phyloP scores from a whole-genome alignment of 2,888 invertebrate genomes.

The Ophion costatus region DNA sequence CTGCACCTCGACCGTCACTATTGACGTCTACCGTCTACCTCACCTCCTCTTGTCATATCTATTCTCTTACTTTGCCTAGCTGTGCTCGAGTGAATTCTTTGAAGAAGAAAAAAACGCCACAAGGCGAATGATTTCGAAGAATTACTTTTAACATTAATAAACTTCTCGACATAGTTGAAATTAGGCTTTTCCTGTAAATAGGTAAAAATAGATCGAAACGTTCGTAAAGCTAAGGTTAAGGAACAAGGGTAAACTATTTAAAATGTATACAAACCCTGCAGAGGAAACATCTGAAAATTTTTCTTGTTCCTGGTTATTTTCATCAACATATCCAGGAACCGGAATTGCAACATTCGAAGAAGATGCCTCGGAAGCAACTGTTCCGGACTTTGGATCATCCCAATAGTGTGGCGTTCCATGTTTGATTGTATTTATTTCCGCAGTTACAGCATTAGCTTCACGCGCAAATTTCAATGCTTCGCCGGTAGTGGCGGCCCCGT shows the following conservation, averaged over 20 bases:
- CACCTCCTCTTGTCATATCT: too few relatives aligned
- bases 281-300: too few relatives aligned
- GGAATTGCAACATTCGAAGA: background rate
- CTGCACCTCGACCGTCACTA: too few relatives aligned
- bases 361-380: slow-evolving; percentile 13
- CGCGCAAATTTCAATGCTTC: background rate
- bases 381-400: slow-evolving; percentile 12
- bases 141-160: background rate
- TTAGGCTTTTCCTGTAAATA: background rate
- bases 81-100: too few relatives aligned
- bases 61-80: too few relatives aligned
- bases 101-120: too few relatives aligned
- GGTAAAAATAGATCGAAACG: background rate
- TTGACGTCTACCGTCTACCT: too few relatives aligned
- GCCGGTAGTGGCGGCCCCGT: background rate
- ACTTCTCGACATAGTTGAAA: background rate
- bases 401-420: slow-evolving; percentile 16
- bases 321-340: slow-evolving; percentile 10
- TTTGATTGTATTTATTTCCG: slow-evolving; percentile 18
- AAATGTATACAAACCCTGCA: background rate
- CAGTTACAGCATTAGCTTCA: background rate
- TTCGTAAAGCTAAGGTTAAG: background rate
- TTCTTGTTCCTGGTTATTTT: background rate
- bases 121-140: too few relatives aligned
- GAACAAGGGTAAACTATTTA: background rate